These are phyloP conservation scores for Drosophila ambigua DNA, from an alignment of 1,140 invertebrate genomes.

Conservation along the genomic window DNA sequence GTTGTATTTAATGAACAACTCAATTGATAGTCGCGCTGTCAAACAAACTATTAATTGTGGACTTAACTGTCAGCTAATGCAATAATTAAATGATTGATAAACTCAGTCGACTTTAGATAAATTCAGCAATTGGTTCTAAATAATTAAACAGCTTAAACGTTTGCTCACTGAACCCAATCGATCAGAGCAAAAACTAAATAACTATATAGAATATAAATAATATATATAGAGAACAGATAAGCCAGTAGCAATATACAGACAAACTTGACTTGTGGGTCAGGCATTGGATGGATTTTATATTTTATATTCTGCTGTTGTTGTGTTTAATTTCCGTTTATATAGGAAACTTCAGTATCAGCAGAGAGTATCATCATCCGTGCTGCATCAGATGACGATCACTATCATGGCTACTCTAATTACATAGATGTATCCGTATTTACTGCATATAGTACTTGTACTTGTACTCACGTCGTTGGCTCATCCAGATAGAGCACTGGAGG, in stretches of 20 bases:
- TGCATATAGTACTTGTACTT: background rate
- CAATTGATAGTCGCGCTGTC: background rate
- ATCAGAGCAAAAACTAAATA: constrained; percentile 13
- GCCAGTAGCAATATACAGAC: constrained; percentile 11
- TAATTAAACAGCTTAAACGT: constrained; percentile 24
- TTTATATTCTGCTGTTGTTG: too few species aligned
- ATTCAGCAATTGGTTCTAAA: constrained; percentile 1
- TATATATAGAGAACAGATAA: constrained; percentile 29
- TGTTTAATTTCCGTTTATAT: constrained; percentile 35
- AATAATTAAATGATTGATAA: constrained; percentile 19
- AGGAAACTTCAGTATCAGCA: background rate
- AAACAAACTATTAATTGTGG: constrained; percentile 16
- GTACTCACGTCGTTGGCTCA: constrained; percentile 94
- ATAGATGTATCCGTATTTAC: constrained; percentile 2
- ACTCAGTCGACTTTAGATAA: too few species aligned
- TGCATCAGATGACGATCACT: constrained; percentile 25
- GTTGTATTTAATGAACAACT: constrained; percentile 5
- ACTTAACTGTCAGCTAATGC: constrained; percentile 5
- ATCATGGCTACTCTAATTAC: constrained; percentile 36
- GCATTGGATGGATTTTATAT: constrained; percentile 11
- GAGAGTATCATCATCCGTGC: constrained; percentile 5
- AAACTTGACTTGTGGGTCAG: constrained; percentile 60
- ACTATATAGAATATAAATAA: constrained; percentile 1
- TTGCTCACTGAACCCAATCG: constrained; percentile 23
- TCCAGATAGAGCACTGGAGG: constrained; percentile 96